These are phyloP conservation scores for Orthochromis indermauri DNA, from an alignment of 2,113 vertebrate species.

Conservation along the genomic window DNA sequence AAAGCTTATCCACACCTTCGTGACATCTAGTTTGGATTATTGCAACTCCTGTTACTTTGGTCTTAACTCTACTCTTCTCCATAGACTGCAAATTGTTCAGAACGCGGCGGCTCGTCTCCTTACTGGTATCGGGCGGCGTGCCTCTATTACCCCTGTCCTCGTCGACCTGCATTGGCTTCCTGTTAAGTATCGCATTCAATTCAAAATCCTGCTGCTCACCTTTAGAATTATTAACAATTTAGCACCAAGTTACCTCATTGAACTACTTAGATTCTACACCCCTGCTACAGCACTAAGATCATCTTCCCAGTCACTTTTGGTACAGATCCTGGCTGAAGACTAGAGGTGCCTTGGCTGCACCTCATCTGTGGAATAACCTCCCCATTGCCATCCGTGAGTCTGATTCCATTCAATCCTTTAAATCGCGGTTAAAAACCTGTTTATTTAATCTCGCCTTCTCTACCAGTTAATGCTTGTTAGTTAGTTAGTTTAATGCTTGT, in stretches of 20 bases:
- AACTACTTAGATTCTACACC: neutral
- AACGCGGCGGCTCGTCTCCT: accelerated
- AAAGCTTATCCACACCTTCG: neutral
- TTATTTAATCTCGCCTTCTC: neutral
- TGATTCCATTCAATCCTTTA: neutral
- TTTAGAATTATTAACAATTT: neutral
- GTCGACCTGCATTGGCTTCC: neutral
- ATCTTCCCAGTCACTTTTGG: neutral
- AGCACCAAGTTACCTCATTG: neutral
- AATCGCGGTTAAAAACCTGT: neutral
- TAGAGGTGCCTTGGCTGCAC: neutral
- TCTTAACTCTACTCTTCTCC: neutral
- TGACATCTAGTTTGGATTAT: neutral
- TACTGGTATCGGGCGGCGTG: neutral
- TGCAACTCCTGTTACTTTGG: neutral
- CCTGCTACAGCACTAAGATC: neutral
- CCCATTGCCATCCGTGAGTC: neutral
- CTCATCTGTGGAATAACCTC: neutral
- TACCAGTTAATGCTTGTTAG: neutral
- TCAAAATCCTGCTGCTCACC: neutral
- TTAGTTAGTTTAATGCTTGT: neutral
- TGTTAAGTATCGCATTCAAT: neutral
- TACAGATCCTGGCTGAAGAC: neutral
- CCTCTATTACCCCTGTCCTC: neutral
- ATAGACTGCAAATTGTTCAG: neutral